Evolutionary conservation across 2,113 vertebrate species (phyloP).

Genomic region (Uria lomvia): DNA sequence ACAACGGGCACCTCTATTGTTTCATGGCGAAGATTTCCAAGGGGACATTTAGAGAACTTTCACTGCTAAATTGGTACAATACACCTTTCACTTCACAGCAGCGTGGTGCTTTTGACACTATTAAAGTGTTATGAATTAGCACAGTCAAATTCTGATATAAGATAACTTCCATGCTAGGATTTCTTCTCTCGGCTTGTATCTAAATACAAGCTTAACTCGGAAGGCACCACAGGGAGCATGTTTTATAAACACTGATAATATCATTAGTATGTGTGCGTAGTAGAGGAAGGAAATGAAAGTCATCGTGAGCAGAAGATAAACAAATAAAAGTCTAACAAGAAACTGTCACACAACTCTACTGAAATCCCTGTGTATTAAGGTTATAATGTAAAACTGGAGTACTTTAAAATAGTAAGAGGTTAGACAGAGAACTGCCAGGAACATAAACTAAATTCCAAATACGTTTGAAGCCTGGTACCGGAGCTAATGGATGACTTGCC

Average conservation of each 20-base stretch:
- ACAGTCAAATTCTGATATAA: neutral
- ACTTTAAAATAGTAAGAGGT: neutral
- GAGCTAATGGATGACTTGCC: conserved; percentile 88
- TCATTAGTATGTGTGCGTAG: neutral
- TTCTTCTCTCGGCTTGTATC: neutral
- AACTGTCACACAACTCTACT: neutral
- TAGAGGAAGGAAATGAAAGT: neutral
- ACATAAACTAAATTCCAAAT: neutral
- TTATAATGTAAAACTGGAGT: fast-evolving
- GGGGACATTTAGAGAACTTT: neutral
- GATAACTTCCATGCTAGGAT: neutral
- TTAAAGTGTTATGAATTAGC: fast-evolving
- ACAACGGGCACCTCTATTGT: neutral
- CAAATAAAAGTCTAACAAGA: neutral
- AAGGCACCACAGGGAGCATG: neutral
- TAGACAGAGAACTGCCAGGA: neutral
- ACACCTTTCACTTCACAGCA: neutral
- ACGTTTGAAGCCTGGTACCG: conserved; percentile 73
- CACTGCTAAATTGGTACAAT: neutral
- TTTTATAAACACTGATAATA: neutral
- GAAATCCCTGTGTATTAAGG: neutral
- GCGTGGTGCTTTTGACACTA: neutral
- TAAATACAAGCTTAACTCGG: neutral
- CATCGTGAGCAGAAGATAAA: neutral
- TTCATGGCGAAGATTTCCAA: neutral